Base-by-base conservation (phyloP, 2,888 invertebrate species). In the Drosophila pseudotakahashii region DNA sequence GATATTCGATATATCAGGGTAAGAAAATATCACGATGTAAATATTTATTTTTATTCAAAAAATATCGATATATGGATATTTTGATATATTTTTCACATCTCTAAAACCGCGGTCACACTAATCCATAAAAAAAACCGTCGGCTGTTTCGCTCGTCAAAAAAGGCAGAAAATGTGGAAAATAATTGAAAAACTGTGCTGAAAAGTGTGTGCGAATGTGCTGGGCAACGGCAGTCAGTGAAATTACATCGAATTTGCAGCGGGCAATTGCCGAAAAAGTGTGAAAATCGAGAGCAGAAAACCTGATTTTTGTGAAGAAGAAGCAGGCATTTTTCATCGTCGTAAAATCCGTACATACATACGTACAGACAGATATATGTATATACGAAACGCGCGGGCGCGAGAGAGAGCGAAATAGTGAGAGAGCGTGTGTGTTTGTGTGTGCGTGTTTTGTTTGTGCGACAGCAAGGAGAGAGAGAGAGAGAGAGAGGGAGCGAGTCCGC, bases 291-390 rank as follows among this genome's bases (percentile, higher is more conserved):
- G 78, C 61, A 70, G 74, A 72, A 89, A 89, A 89, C 89, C 90
- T 79, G 89, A 88, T 84, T 88, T 78, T 54, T 66, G 73, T 54
- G 62, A 76, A 67, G 69, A 84, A 80, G 71, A 86, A 77, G 81
- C 78, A 85, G 83, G 71, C 88, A 82, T 89, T 86, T 78, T 83
- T 79, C 86, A 73, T 77, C 76, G 71, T 80, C 79, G 79, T 82
- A 74, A 75, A 81, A 78, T 68, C 76, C 80, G 70, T 81, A 89
- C 78, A 75, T 71, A 75, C 80, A 76, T 64, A 58, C 39, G 68
- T 74, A 73, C 42, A 42, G 16, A 42, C 19, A 42, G 30, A 63
- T 73, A 73, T 71, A 58, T 73, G 67, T 68, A 66, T 79, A 55
- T 75, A 55, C 51, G 55, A 62, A 85, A 72, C 78, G 86, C 86